phyloP scores from a whole-genome alignment of 2,888 invertebrate genomes.

The Drosophila longiperda region DNA sequence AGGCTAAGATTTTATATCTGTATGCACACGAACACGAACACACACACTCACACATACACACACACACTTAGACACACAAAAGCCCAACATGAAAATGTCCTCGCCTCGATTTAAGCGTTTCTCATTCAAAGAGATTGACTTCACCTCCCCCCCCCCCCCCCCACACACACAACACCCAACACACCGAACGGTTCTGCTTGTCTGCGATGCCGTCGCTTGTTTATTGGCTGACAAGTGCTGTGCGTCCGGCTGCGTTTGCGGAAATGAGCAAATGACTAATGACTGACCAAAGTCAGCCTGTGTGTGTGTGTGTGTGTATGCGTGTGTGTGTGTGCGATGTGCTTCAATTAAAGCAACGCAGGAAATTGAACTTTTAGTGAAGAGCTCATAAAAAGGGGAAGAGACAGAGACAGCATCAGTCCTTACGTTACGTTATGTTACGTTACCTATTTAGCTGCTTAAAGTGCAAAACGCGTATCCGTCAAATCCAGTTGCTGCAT shows the following conservation, averaged over 20 bases:
- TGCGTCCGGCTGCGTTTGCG: slow-evolving; percentile 76
- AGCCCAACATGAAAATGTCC: slow-evolving; percentile 5
- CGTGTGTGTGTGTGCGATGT: slow-evolving; percentile 64
- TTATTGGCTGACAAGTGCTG: slow-evolving; percentile 81
- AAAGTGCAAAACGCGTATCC: slow-evolving; percentile 63
- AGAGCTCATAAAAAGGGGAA: slow-evolving; percentile 17
- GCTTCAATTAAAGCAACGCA: slow-evolving; percentile 79
- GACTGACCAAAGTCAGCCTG: slow-evolving; percentile 67
- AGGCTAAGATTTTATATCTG: background rate
- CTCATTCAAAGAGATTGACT: background rate
- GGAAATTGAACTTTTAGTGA: slow-evolving; percentile 78
- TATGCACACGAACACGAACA: background rate
- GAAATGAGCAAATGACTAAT: slow-evolving; percentile 81
- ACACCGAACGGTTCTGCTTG: no score
- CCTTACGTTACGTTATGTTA: slow-evolving; percentile 33
- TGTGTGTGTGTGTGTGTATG: background rate
- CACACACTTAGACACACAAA: background rate
- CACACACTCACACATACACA: background rate
- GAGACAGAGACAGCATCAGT: slow-evolving; percentile 38
- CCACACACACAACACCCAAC: no score
- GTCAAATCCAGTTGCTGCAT: slow-evolving; percentile 76
- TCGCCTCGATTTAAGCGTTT: slow-evolving; percentile 13
- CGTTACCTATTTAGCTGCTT: slow-evolving; percentile 66
- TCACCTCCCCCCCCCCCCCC: background rate
- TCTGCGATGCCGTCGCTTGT: slow-evolving; percentile 58